Conservation (phyloP, 2,888 invertebrate species). For the Cantharis nigra region DNA sequence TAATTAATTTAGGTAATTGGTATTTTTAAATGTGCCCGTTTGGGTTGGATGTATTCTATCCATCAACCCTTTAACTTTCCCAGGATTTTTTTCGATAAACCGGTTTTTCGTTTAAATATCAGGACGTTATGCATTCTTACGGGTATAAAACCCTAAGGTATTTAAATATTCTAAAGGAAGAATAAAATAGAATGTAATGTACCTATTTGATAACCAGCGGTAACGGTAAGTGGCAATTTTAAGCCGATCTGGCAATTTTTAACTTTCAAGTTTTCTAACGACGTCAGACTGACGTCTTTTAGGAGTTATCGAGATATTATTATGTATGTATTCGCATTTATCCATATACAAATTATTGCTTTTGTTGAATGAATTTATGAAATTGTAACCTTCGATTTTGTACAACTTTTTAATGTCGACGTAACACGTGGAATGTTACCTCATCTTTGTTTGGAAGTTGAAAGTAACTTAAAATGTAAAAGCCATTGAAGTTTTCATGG, state of each 20-base stretch:
- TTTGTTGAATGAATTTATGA: not conserved
- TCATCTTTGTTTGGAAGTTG: not conserved
- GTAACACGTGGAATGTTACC: not conserved
- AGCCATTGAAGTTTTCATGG: not conserved
- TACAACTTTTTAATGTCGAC: not conserved
- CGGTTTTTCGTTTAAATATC: constrained; percentile 35
- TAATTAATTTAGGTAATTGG: not conserved
- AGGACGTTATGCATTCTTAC: constrained; percentile 37
- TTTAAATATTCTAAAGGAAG: not conserved
- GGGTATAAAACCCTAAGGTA: constrained; percentile 21
- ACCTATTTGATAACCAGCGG: not conserved
- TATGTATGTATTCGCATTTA: too few species aligned
- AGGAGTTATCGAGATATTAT: not conserved
- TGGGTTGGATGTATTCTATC: constrained; percentile 18
- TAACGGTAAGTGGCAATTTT: not conserved
- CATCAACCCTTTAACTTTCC: constrained; percentile 34
- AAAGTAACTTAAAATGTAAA: not conserved
- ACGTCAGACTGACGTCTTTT: not conserved
- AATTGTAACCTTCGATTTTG: not conserved
- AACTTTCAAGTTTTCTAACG: too few species aligned
- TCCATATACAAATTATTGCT: not conserved
- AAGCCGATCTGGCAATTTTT: not conserved
- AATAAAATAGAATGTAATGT: not conserved
- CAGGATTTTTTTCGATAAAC: constrained; percentile 38
- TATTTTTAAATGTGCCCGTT: not conserved